phyloP scores from a whole-genome alignment of 1,140 invertebrate genomes.

The Cyclina sinensis region DNA sequence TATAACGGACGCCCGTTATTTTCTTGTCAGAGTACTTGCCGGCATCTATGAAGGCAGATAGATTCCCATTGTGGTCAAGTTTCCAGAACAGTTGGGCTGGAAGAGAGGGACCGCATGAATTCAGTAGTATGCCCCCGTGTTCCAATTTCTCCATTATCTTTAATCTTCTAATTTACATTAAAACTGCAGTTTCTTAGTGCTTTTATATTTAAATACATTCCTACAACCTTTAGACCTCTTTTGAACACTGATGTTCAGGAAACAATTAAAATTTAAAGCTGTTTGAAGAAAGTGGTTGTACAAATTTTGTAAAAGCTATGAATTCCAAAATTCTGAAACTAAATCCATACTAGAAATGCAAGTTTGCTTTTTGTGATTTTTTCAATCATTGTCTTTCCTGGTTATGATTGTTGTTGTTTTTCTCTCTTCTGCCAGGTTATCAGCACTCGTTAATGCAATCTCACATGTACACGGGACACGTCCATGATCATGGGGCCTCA shows the following conservation, averaged over 20 bases:
- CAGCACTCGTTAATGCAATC: conserved; percentile 27
- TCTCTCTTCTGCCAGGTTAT: conserved; percentile 22
- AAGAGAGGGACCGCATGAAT: conserved; percentile 22
- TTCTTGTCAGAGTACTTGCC: conserved; percentile 13
- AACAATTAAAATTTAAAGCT: no score
- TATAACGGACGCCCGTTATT: neutral
- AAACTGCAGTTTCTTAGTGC: no score
- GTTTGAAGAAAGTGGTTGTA: no score
- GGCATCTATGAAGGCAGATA: neutral
- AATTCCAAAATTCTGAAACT: no score
- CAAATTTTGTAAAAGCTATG: no score
- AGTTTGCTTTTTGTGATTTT: neutral
- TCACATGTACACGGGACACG: conserved; percentile 27
- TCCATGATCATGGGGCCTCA: neutral
- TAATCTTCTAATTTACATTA: no score
- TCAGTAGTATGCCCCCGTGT: neutral
- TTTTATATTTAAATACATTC: no score
- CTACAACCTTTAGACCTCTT: no score
- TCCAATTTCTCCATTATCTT: no score
- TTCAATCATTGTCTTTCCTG: neutral
- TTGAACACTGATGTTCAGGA: no score
- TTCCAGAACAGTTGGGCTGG: conserved; percentile 19
- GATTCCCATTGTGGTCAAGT: neutral
- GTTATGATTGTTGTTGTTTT: no score
- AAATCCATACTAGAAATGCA: no score